phyloP scores from a whole-genome alignment of 35 echinoderm and acorn worm genomes.

The Heliocidaris tuberculata region DNA sequence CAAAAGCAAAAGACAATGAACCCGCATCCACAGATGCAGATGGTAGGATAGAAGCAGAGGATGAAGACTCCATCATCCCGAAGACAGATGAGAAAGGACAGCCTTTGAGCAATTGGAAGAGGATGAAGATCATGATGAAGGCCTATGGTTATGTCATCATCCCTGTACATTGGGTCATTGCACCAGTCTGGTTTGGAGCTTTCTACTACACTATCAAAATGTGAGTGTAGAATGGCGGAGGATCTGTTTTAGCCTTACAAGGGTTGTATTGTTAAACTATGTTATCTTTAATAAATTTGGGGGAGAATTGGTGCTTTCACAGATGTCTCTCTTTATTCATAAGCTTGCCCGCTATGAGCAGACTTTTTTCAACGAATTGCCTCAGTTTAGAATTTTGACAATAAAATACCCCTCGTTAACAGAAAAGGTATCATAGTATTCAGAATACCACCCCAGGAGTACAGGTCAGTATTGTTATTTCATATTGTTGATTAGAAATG shows the following conservation, averaged over 20 bases:
- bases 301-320: no score
- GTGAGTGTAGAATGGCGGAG: conserved; percentile 52
- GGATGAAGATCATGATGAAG: conserved; percentile 98
- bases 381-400: no score
- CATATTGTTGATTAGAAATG: no score
- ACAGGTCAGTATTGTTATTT: no score
- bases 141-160: conserved; percentile 92
- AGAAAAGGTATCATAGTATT: no score
- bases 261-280: not conserved
- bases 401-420: no score
- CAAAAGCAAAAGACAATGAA: conserved; percentile 21
- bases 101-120: conserved; percentile 80
- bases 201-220: conserved; percentile 90
- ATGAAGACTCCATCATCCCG: conserved; percentile 76
- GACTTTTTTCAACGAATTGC: no score
- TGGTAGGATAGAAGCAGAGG: not conserved
- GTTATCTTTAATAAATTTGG: no score
- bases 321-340: no score
- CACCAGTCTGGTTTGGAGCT: conserved; percentile 88
- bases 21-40: not conserved
- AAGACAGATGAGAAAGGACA: conserved; percentile 82
- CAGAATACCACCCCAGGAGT: no score
- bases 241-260: not conserved
- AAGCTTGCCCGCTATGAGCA: no score
- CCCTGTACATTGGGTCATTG: conserved; percentile 90